Base-by-base conservation (phyloP, 2,888 invertebrate species). In the Camptogramma bilineatum region DNA sequence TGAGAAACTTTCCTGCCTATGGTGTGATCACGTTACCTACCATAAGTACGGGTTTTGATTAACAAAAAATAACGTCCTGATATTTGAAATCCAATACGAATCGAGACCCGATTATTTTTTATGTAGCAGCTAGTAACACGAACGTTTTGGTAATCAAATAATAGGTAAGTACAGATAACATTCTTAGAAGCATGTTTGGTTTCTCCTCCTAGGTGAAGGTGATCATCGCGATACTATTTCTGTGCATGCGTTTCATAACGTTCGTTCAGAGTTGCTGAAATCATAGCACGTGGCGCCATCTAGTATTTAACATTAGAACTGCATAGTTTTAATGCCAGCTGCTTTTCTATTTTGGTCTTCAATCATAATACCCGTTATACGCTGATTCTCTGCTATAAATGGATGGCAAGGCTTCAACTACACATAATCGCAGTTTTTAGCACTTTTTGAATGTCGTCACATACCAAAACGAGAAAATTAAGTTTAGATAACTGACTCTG, bases 181-280 rank as follows among this genome's bases (percentile, higher is more conserved):
- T 48, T 50, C 39, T 10, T 28, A 28, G 18, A 71, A 69, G 72
- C 75, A 80, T 78, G 80, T 76, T 73, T 77, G 71, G 76, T 80
- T 81, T 79, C 78, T 83, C 87, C 90, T 91, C 87, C 90, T 91
- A 92, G 92, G 92, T 92, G 93, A 92, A 93, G 92, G 92, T 92
- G 89, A 92, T 90, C 83, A 79, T 75, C 76, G 80, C 77, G 74
- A 70, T 78, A 82, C 90, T 93, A 93, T 93, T 93, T 91, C 81
- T 76, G 91, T 86, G 85, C 89, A 86, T 85, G 86, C 89, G 86
- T 82, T n/a, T n/a, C n/a, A n/a, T n/a, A n/a, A n/a, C 73, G 81
- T 79, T 78, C 79, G 80, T 81, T 82, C 74, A 78, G 75, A 75
- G 71, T 72, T 72, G 74, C 69, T 76, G 73, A 69, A 71, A 62